Evolutionary conservation across 1,140 invertebrate species (phyloP).

Genomic region (Papilio polyxenes): DNA sequence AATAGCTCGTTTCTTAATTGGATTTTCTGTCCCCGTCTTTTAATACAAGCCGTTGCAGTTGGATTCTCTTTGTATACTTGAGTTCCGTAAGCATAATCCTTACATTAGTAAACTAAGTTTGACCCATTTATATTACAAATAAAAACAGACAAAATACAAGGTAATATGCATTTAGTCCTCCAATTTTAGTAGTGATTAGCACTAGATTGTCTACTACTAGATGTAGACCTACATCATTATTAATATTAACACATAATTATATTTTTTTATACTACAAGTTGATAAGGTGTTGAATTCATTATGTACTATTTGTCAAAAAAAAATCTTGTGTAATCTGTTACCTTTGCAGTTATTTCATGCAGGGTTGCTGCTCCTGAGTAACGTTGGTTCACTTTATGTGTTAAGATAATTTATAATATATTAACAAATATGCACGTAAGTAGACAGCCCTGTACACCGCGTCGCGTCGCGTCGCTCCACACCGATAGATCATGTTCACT

Average conservation of each 20-base stretch:
- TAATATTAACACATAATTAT: too few relatives aligned
- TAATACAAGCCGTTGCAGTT: background rate
- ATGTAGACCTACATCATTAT: too few relatives aligned
- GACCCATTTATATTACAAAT: background rate
- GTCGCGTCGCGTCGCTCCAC: background rate
- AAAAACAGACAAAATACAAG: background rate
- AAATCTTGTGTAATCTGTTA: too few relatives aligned
- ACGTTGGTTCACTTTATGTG: background rate
- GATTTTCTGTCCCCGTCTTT: background rate
- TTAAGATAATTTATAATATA: background rate
- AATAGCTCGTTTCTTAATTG: slow-evolving; percentile 17
- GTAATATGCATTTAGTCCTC: background rate
- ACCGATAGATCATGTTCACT: slow-evolving; percentile 2
- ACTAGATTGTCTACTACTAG: too few relatives aligned
- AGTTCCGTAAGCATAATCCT: background rate
- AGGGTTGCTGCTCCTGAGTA: background rate
- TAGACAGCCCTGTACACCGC: slow-evolving; percentile 8
- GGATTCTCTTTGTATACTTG: background rate
- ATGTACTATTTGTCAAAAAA: too few relatives aligned
- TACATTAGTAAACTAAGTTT: background rate
- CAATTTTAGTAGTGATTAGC: background rate
- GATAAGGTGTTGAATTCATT: too few relatives aligned
- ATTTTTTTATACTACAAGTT: too few relatives aligned
- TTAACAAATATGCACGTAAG: background rate
- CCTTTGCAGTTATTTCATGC: background rate